A percentile compares a stretch with the other conserved stretches of the same genome.
These are phyloP conservation scores for Troglohyphantes excavatus DNA, from an alignment of 2,888 invertebrate species.

Conservation along the genomic window DNA sequence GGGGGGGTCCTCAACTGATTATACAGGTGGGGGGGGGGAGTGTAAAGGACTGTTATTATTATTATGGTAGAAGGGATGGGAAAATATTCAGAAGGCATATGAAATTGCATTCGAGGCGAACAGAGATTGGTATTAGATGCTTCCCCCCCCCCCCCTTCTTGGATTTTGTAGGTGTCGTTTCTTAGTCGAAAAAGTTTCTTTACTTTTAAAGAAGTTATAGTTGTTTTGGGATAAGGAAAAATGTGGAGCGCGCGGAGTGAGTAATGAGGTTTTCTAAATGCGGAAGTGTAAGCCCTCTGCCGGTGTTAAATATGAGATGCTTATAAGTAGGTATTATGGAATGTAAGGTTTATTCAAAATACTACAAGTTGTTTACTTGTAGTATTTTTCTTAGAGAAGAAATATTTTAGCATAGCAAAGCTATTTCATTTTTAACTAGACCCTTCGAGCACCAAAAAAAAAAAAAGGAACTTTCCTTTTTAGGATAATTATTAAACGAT, in stretches of 20 bases:
- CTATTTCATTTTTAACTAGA: no score
- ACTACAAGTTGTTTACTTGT: no score
- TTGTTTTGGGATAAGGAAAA: not conserved
- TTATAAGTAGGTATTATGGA: not conserved
- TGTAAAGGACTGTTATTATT: conserved; percentile 58
- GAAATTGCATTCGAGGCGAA: conserved; percentile 59
- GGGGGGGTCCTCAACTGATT: conserved; percentile 40
- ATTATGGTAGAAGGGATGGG: not conserved
- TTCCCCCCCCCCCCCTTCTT: not conserved
- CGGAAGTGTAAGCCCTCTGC: not conserved
- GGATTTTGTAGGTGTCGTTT: not conserved
- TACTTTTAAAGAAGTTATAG: not conserved
- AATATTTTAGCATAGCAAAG: no score
- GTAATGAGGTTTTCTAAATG: conserved; percentile 6
- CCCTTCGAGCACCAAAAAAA: no score
- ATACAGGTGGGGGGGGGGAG: conserved; percentile 19
- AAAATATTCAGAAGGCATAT: conserved; percentile 38
- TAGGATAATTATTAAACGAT: no score
- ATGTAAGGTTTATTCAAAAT: not conserved
- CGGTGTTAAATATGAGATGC: not conserved
- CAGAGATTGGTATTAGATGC: conserved; percentile 29
- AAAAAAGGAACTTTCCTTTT: no score
- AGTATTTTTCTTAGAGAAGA: no score
- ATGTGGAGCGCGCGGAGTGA: not conserved
- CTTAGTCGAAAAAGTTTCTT: conserved; percentile 30